Evolutionary conservation across 2,113 vertebrate genomes (phyloP).

Genomic region (Onychorhynchus coronatus): DNA sequence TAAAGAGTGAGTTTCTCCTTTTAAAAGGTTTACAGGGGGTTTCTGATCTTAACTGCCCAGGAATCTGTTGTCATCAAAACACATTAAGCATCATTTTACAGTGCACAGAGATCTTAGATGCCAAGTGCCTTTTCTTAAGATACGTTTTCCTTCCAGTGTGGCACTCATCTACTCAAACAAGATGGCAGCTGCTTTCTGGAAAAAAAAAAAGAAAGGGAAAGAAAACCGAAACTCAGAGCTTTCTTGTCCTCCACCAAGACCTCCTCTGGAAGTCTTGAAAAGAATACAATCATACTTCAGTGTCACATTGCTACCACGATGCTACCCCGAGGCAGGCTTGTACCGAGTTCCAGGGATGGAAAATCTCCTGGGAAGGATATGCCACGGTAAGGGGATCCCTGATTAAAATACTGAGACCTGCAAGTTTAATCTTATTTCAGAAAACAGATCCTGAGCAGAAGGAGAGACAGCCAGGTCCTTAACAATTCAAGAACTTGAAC

Average conservation of each 20-base stretch:
- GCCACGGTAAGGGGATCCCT: neutral
- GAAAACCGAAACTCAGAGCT: neutral
- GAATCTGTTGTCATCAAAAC: neutral
- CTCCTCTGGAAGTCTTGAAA: neutral
- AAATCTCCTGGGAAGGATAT: neutral
- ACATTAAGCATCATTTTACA: neutral
- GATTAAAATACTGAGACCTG: neutral
- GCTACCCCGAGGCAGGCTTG: neutral
- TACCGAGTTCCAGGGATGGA: neutral
- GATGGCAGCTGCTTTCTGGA: neutral
- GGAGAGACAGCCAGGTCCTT: neutral
- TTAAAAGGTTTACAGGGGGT: neutral
- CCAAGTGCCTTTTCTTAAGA: neutral
- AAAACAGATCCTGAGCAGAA: neutral
- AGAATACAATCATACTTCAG: neutral
- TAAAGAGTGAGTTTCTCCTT: neutral
- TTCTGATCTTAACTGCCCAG: neutral
- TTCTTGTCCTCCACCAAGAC: neutral
- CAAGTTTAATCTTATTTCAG: neutral
- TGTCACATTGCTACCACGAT: fast-evolving
- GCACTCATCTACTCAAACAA: neutral
- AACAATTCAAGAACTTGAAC: neutral
- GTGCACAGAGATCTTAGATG: neutral
- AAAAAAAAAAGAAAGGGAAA: neutral
- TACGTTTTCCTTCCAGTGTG: neutral